These are phyloP conservation scores for Silurus lanzhouensis DNA, from an alignment of 2,797 vertebrate species.

Conservation along the genomic window DNA sequence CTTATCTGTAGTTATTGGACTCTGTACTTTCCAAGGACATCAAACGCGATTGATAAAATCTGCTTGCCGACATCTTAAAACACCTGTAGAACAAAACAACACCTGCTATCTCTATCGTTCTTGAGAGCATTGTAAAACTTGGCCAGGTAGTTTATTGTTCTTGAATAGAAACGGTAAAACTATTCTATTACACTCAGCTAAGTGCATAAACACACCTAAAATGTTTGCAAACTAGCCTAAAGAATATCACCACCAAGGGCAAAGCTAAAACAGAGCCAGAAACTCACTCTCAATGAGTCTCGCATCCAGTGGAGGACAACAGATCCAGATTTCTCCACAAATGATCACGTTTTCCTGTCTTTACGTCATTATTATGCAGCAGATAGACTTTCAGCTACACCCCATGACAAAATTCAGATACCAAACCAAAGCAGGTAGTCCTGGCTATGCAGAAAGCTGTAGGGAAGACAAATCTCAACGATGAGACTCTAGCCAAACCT, in stretches of 20 bases:
- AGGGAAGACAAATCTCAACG: not conserved
- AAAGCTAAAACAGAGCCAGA: not conserved
- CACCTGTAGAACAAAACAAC: not conserved
- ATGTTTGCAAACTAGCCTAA: not conserved
- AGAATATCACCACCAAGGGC: not conserved
- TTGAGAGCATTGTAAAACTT: not conserved
- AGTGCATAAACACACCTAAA: not conserved
- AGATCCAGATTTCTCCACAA: not conserved
- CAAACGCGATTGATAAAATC: not conserved
- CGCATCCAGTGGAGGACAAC: not conserved
- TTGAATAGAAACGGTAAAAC: not conserved
- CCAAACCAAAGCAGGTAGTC: constrained; percentile 5
- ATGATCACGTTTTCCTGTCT: not conserved
- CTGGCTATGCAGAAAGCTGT: not conserved
- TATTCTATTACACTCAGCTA: not conserved
- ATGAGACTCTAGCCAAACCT: not conserved
- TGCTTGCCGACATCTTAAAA: not conserved
- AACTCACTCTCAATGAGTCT: not conserved
- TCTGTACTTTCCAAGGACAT: not conserved
- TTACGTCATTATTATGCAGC: not conserved
- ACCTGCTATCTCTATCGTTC: not conserved
- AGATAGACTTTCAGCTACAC: not conserved
- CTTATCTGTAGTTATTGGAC: not conserved
- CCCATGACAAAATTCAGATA: not conserved
- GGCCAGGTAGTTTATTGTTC: not conserved